These are phyloP conservation scores for Leptosomus discolor DNA, from an alignment of 2,113 vertebrate genomes.

Conservation along the genomic window DNA sequence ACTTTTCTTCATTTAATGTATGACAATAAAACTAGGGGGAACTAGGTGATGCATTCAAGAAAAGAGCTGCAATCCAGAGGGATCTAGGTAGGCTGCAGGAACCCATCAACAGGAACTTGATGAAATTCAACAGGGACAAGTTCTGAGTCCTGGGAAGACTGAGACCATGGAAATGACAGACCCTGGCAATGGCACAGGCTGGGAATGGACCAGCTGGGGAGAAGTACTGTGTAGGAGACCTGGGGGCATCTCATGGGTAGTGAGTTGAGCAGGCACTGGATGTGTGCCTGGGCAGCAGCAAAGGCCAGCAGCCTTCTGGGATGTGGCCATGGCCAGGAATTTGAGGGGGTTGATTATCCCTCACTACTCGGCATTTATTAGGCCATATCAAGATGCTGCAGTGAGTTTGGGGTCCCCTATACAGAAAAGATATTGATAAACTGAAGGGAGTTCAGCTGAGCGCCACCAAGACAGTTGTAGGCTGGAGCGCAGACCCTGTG, in stretches of 20 bases:
- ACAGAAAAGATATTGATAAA: neutral
- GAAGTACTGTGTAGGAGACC: no score
- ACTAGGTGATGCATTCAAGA: neutral
- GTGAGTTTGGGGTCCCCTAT: neutral
- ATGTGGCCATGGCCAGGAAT: neutral
- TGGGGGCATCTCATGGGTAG: neutral
- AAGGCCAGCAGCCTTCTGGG: neutral
- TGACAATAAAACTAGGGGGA: neutral
- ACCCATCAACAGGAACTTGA: neutral
- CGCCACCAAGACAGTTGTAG: neutral
- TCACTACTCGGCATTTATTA: neutral
- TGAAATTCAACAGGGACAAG: neutral
- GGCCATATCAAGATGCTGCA: neutral
- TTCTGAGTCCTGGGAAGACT: neutral
- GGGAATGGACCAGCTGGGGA: neutral
- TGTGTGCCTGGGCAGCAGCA: neutral
- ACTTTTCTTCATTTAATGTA: neutral
- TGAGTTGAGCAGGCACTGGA: neutral
- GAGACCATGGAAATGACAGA: neutral
- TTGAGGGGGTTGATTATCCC: neutral
- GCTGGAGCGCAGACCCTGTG: neutral
- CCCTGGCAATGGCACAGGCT: neutral
- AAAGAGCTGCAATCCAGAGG: neutral
- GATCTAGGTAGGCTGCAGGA: neutral
- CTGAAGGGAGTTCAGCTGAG: neutral